Conservation (phyloP, 2,797 vertebrate genomes). For the Cossypha dichroa region DNA sequence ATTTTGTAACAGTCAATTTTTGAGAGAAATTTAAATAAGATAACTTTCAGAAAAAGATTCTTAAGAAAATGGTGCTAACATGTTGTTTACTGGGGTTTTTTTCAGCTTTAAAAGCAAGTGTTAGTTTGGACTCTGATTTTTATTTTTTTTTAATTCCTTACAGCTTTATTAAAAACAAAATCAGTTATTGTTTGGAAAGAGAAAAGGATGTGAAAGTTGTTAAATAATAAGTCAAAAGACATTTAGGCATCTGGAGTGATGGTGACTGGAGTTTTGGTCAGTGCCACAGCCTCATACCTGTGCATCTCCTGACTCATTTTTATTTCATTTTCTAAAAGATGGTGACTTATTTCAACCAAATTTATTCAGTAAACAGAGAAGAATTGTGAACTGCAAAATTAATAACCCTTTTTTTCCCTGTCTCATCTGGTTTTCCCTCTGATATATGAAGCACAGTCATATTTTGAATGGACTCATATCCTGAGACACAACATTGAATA, state of each 20-base stretch:
- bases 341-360: neutral
- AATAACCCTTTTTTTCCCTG: neutral
- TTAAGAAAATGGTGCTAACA: neutral
- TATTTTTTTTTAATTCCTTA: neutral
- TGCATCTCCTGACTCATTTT: neutral
- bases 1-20: neutral
- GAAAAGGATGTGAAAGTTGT: neutral
- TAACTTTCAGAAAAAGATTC: neutral
- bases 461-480: neutral
- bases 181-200: neutral
- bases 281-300: neutral
- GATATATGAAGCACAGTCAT: neutral
- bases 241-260: neutral
- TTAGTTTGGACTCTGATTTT: neutral
- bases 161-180: neutral
- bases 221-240: neutral
- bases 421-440: neutral
- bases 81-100: rapidly evolving
- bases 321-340: neutral
- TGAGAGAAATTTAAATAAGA: neutral
- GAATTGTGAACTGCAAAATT: neutral
- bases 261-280: neutral
- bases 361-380: neutral
- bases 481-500: neutral
- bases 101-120: neutral